Evolutionary conservation across 2,113 vertebrate genomes (phyloP).

Genomic region (Amblyornis subalaris): DNA sequence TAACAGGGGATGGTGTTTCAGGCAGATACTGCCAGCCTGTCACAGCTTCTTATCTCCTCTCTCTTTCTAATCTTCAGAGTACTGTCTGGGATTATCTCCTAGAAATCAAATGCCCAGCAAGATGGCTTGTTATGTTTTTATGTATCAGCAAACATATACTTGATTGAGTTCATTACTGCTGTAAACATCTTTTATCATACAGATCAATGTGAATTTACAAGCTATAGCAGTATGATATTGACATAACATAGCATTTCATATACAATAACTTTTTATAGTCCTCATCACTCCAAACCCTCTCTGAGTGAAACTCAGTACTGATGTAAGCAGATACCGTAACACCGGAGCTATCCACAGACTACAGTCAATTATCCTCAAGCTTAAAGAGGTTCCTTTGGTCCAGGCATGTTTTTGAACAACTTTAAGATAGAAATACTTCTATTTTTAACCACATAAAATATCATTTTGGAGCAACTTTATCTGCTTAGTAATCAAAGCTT

Average conservation of each 20-base stretch:
- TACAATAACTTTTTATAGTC: constrained; percentile 13
- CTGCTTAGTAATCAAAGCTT: constrained; percentile 12
- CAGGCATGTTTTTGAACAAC: not conserved
- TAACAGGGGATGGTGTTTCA: constrained; percentile 17
- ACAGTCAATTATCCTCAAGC: not conserved
- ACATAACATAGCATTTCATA: not conserved
- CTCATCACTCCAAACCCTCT: not conserved
- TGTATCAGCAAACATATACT: not conserved
- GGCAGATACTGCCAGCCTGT: constrained; percentile 4
- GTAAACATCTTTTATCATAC: constrained; percentile 21
- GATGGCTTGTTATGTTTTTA: not conserved
- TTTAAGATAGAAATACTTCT: not conserved
- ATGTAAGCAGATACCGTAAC: not conserved
- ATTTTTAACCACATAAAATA: constrained; percentile 25
- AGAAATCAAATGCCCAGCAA: constrained; percentile 45
- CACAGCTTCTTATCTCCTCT: constrained; percentile 28
- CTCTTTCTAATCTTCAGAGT: constrained; percentile 28
- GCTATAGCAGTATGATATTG: not conserved
- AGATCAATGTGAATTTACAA: constrained; percentile 1
- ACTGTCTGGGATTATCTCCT: constrained; percentile 30
- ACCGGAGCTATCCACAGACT: not conserved
- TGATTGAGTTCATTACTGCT: not conserved
- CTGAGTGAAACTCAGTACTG: not conserved
- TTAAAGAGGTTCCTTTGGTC: not conserved
- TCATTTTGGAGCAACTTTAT: not conserved